A percentile compares a stretch with the other conserved stretches of the same genome.
phyloP scores from a whole-genome alignment of 2,797 vertebrate species.

The Novumbra hubbsi region DNA sequence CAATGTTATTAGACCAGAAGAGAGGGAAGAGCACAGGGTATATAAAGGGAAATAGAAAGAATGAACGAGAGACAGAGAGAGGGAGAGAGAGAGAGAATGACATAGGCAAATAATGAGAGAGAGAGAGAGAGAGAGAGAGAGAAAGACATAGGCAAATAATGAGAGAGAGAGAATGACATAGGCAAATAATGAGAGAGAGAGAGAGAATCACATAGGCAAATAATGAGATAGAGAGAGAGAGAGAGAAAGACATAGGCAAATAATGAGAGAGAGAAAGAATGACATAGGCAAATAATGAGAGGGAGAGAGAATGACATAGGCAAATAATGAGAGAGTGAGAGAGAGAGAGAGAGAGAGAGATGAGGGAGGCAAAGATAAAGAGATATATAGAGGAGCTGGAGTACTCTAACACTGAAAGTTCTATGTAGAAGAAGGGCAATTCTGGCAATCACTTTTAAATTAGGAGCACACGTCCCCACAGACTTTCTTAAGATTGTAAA shows the following conservation, averaged over 20 bases:
- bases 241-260: not conserved
- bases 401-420: conserved; percentile 35
- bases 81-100: too few species aligned
- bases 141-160: not conserved
- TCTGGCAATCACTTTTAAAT: conserved; percentile 64
- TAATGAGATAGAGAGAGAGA: not conserved
- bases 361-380: conserved; percentile 20
- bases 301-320: conserved; percentile 15
- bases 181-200: too few species aligned
- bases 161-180: not conserved
- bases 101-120: conserved; percentile 34
- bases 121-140: conserved; percentile 23
- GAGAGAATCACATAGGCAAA: too few species aligned
- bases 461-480: conserved; percentile 62
- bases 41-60: too few species aligned
- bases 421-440: conserved; percentile 33
- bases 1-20: too few species aligned
- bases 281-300: conserved; percentile 31
- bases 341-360: conserved; percentile 20
- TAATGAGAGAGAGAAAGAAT: too few species aligned
- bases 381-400: not conserved
- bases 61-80: too few species aligned
- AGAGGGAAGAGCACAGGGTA: too few species aligned
- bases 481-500: conserved; percentile 59
- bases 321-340: not conserved